phyloP scores from a whole-genome alignment of 2,888 invertebrate genomes.

The Drosophila borealis region DNA sequence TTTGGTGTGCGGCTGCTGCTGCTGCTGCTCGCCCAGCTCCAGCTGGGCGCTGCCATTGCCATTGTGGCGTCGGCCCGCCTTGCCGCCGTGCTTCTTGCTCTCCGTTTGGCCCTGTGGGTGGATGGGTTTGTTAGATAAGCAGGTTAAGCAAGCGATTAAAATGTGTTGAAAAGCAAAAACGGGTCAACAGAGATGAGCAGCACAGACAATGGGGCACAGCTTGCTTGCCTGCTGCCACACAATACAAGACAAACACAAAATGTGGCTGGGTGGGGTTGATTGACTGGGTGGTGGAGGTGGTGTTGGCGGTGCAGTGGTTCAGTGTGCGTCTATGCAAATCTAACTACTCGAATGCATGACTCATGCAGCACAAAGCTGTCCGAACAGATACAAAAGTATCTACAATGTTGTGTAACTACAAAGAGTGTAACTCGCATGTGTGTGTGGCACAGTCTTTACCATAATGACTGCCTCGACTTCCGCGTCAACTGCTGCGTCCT shows the following conservation, averaged over 20 bases:
- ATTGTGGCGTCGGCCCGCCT: slow-evolving; percentile 59
- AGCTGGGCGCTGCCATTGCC: slow-evolving; percentile 42
- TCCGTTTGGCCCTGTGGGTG: slow-evolving; percentile 84
- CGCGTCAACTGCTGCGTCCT: slow-evolving; percentile 71
- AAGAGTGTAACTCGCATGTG: slow-evolving; percentile 2
- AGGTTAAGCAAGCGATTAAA: slow-evolving; percentile 31
- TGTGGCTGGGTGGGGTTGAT: not conserved
- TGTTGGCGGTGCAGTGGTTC: slow-evolving; percentile 14
- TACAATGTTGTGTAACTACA: slow-evolving; percentile 17
- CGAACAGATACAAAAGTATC: slow-evolving; percentile 27
- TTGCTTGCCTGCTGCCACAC: slow-evolving; percentile 28
- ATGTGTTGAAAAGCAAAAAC: slow-evolving; percentile 23
- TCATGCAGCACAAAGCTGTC: slow-evolving; percentile 24
- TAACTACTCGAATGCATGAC: slow-evolving; percentile 45
- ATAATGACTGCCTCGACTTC: slow-evolving; percentile 76
- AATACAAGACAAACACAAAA: slow-evolving; percentile 35
- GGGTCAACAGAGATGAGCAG: slow-evolving; percentile 63
- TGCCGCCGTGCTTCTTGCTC: slow-evolving; percentile 83
- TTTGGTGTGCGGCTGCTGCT: slow-evolving; percentile 81
- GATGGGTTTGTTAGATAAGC: slow-evolving; percentile 12
- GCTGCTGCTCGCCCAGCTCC: slow-evolving; percentile 41
- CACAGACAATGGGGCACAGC: slow-evolving; percentile 22
- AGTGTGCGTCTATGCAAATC: slow-evolving; percentile 21
- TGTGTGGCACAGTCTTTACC: slow-evolving; percentile 51
- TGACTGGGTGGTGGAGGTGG: not conserved